A percentile compares a stretch with the other conserved stretches of the same genome.
Conservation (phyloP, 37 sponge, comb jelly and placozoan genomes). For the Chondrilla cf. caribensis region DNA sequence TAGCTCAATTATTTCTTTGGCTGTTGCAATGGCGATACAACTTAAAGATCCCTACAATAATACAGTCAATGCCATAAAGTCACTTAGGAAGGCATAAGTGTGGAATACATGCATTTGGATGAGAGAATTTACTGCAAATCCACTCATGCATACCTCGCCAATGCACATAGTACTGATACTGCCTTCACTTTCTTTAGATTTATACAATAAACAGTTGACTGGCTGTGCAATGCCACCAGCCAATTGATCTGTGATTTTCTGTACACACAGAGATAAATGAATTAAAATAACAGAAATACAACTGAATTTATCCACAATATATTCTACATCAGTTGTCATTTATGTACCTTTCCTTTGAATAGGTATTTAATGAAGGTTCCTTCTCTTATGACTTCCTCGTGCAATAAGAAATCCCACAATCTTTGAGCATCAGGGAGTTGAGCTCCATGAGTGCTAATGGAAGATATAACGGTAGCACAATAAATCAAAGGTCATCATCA, state of each 20-base stretch:
- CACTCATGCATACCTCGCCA: conserved; percentile 46
- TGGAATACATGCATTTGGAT: too few relatives aligned
- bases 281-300: too few relatives aligned
- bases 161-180: conserved; percentile 55
- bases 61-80: too few relatives aligned
- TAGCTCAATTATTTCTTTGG: conserved; percentile 60
- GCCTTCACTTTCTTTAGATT: conserved; percentile 43
- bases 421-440: conserved; percentile 7
- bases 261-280: too few relatives aligned
- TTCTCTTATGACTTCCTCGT: conserved; percentile 56
- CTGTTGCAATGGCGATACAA: conserved; percentile 59
- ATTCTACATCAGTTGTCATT: too few relatives aligned
- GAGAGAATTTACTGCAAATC: too few relatives aligned
- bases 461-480: too few relatives aligned
- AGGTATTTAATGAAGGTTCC: conserved; percentile 62
- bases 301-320: too few relatives aligned
- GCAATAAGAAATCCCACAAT: conserved; percentile 68
- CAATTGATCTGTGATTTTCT: too few relatives aligned
- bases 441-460: background rate
- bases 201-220: conserved; percentile 44
- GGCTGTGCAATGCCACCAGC: background rate
- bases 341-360: conserved; percentile 50
- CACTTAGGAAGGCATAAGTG: too few relatives aligned
- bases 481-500: too few relatives aligned
- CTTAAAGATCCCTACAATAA: conserved; percentile 34